A percentile compares a stretch with the other conserved stretches of the same genome.
phyloP scores from a whole-genome alignment of 2,888 invertebrate genomes.

The Agrotis puta region DNA sequence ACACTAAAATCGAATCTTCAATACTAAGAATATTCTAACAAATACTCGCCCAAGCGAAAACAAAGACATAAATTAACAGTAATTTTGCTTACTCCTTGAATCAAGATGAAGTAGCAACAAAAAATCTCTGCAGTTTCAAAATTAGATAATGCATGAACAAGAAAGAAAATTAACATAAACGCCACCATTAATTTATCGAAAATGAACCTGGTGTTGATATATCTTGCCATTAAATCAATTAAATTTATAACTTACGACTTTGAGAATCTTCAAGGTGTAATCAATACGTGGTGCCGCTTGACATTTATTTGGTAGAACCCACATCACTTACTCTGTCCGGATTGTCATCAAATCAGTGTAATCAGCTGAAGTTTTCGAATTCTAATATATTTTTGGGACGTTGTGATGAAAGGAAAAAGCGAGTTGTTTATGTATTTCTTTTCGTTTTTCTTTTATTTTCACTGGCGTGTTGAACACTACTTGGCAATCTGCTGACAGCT shows the following conservation, averaged over 20 bases:
- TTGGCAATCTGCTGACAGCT: not conserved
- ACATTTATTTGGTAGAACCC: slow-evolving; percentile 82
- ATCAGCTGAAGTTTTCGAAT: slow-evolving; percentile 70
- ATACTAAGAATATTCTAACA: slow-evolving; percentile 18
- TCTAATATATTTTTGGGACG: slow-evolving; percentile 45
- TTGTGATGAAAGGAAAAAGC: slow-evolving; percentile 28
- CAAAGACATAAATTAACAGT: slow-evolving; percentile 58
- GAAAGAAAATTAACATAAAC: slow-evolving; percentile 62
- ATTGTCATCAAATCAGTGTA: slow-evolving; percentile 77
- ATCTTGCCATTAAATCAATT: slow-evolving; percentile 77
- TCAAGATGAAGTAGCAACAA: slow-evolving; percentile 51
- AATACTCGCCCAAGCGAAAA: slow-evolving; percentile 44
- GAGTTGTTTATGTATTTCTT: slow-evolving; percentile 15
- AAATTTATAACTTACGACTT: slow-evolving; percentile 75
- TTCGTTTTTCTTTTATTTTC: not conserved
- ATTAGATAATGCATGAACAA: slow-evolving; percentile 58
- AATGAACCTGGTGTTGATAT: slow-evolving; percentile 74
- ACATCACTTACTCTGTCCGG: slow-evolving; percentile 75
- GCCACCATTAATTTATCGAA: slow-evolving; percentile 72
- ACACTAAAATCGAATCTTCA: not conserved
- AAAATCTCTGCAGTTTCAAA: slow-evolving; percentile 54
- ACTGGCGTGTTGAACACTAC: not conserved
- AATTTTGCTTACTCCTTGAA: slow-evolving; percentile 44
- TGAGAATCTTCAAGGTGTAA: slow-evolving; percentile 77
- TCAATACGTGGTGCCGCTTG: slow-evolving; percentile 78